Conservation (phyloP, 2,888 invertebrate genomes). For the Drosophila prostipennis region DNA sequence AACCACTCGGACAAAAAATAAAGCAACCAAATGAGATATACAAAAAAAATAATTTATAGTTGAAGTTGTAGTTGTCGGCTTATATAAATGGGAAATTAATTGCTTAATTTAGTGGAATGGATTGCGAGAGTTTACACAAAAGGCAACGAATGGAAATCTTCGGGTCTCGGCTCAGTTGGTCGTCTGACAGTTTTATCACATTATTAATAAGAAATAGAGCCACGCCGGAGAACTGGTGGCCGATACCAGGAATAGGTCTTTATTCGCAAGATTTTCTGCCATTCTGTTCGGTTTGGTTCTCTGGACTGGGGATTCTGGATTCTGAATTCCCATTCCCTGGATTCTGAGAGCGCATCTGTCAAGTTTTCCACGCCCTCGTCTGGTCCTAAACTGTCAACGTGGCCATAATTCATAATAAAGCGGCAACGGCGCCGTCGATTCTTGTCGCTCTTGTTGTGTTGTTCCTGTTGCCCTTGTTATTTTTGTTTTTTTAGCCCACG, state of each 20-base stretch:
- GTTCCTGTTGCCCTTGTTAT: conserved; percentile 16
- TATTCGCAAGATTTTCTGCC: conserved; percentile 49
- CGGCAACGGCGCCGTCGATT: conserved; percentile 63
- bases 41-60: conserved; percentile 65
- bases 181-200: conserved; percentile 74
- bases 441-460: conserved; percentile 45
- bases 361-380: conserved; percentile 79
- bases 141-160: conserved; percentile 41
- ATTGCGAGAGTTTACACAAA: conserved; percentile 65
- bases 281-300: conserved; percentile 6
- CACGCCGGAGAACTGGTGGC: conserved; percentile 44
- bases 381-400: conserved; percentile 77
- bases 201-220: conserved; percentile 78
- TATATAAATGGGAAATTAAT: conserved; percentile 77
- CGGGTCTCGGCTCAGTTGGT: conserved; percentile 60
- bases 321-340: neutral
- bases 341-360: conserved; percentile 69
- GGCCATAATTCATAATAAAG: conserved; percentile 77
- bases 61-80: conserved; percentile 69
- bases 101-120: conserved; percentile 80
- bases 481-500: conserved; percentile 35
- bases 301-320: conserved; percentile 3
- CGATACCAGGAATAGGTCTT: conserved; percentile 52
- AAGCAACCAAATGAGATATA: conserved; percentile 10
- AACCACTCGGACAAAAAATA: conserved; percentile 1